Conservation (phyloP, 2,888 invertebrate genomes). For the Phengaris arion region DNA sequence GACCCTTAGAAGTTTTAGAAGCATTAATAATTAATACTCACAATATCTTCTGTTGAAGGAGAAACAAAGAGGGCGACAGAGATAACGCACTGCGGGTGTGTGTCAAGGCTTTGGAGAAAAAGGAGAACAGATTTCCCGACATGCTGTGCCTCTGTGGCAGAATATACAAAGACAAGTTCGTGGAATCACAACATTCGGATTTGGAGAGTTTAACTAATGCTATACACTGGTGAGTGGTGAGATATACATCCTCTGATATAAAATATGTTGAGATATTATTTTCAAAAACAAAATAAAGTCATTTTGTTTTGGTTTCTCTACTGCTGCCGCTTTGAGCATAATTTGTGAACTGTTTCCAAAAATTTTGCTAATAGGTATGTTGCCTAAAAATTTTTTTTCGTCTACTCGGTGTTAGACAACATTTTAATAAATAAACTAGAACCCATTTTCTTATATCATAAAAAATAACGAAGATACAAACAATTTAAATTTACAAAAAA, state of each 20-base stretch:
- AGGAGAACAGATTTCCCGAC: slow-evolving; percentile 97
- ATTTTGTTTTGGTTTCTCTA: too few species aligned
- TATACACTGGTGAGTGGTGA: slow-evolving; percentile 95
- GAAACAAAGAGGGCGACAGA: slow-evolving; percentile 95
- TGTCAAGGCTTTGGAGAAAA: slow-evolving; percentile 92
- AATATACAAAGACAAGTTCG: slow-evolving; percentile 98
- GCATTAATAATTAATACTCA: slow-evolving; percentile 22
- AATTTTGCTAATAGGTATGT: not conserved
- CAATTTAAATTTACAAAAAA: too few species aligned
- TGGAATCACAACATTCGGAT: slow-evolving; percentile 95
- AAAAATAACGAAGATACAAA: too few species aligned
- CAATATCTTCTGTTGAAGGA: slow-evolving; percentile 68
- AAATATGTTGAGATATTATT: too few species aligned
- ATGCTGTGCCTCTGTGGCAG: slow-evolving; percentile 98
- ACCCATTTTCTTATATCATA: too few species aligned
- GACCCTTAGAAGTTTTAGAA: not conserved
- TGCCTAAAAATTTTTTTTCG: too few species aligned
- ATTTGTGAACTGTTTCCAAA: too few species aligned
- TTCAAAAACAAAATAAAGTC: too few species aligned
- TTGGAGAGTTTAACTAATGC: slow-evolving; percentile 93
- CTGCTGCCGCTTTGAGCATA: too few species aligned
- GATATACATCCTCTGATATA: slow-evolving; percentile 33
- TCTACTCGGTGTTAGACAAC: too few species aligned
- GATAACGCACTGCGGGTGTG: slow-evolving; percentile 96
- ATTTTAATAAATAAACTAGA: too few species aligned